phyloP scores from a whole-genome alignment of 2,797 vertebrate genomes.

The Rousettus madagascariensis region DNA sequence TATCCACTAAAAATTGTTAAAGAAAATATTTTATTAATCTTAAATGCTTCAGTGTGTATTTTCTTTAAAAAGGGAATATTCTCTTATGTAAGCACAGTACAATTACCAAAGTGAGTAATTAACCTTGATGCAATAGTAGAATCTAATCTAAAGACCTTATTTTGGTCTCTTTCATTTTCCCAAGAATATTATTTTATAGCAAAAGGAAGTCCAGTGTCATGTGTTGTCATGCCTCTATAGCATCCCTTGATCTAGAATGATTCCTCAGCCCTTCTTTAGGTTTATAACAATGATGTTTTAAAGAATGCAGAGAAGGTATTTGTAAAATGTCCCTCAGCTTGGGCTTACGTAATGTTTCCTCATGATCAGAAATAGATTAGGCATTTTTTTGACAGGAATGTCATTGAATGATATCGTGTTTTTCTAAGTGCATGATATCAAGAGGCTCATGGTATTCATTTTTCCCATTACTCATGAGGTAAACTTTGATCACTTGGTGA shows the following conservation, averaged over 20 bases:
- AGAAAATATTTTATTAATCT: background rate
- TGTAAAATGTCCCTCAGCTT: background rate
- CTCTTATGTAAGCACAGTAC: too few species aligned
- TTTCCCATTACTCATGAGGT: background rate
- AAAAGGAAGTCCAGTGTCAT: background rate
- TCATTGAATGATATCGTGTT: background rate
- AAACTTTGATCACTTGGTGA: background rate
- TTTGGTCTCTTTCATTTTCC: background rate
- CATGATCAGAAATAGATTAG: background rate
- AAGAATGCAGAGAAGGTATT: background rate
- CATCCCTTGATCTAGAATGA: background rate
- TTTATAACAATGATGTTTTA: background rate
- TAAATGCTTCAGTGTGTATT: background rate
- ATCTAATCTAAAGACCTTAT: background rate
- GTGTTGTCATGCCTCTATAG: background rate
- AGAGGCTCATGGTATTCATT: background rate
- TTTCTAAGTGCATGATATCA: background rate
- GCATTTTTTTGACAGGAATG: background rate
- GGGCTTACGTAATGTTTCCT: background rate
- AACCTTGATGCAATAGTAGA: background rate
- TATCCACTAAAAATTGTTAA: background rate
- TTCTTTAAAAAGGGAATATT: background rate
- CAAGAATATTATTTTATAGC: background rate
- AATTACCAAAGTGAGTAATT: background rate
- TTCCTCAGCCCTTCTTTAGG: background rate